Percentiles rank a stretch among this genome's conserved stretches.
Evolutionary conservation across 2,888 invertebrate species (phyloP).

Genomic region (Pterostichus madidus): DNA sequence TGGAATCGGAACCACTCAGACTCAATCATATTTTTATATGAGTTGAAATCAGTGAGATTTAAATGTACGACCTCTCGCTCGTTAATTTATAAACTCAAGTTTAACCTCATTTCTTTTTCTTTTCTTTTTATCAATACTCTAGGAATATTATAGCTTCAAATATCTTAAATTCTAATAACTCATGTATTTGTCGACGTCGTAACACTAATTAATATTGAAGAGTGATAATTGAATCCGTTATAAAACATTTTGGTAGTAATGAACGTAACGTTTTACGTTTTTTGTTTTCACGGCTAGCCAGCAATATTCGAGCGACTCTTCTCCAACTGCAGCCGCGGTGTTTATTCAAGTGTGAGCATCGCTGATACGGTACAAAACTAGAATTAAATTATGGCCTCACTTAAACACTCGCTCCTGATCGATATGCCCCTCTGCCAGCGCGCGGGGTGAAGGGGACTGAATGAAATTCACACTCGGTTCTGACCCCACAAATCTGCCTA

Average conservation of each 20-base stretch:
- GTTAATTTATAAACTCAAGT: too few species aligned
- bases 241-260: background rate
- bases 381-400: conserved; percentile 67
- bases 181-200: too few species aligned
- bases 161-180: too few species aligned
- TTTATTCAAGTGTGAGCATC: conserved; percentile 65
- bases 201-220: too few species aligned
- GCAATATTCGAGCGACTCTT: conserved; percentile 59
- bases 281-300: conserved; percentile 51
- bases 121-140: too few species aligned
- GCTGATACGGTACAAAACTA: conserved; percentile 66
- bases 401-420: conserved; percentile 64
- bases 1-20: too few species aligned
- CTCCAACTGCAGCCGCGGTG: conserved; percentile 31
- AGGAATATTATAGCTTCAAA: too few species aligned
- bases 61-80: too few species aligned
- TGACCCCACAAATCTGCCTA: conserved; percentile 30
- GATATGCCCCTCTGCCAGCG: conserved; percentile 40
- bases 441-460: conserved; percentile 19
- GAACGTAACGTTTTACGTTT: conserved; percentile 6
- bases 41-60: too few species aligned
- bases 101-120: too few species aligned
- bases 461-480: conserved; percentile 45
- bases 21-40: too few species aligned
- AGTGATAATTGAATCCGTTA: background rate